A percentile compares a stretch with the other conserved stretches of the same genome.
Evolutionary conservation across 2,113 vertebrate genomes (phyloP).

Genomic region (Mustela lutreola): DNA sequence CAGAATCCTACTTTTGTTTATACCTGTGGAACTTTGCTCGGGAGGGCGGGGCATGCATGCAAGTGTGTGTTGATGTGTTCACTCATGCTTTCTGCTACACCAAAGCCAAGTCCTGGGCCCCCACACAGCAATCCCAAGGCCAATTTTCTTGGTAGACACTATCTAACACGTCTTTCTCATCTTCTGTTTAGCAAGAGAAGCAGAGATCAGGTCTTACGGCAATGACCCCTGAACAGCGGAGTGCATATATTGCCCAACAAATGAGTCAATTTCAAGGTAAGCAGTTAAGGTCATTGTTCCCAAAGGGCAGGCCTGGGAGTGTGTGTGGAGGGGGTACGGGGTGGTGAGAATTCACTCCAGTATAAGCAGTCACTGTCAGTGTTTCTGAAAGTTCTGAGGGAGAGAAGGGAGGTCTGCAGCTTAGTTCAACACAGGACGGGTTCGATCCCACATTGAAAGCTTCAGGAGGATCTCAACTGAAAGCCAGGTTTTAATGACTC

Average conservation of each 20-base stretch:
- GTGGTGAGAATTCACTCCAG: slow-evolving; percentile 85
- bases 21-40: slow-evolving; percentile 58
- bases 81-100: slow-evolving; percentile 77
- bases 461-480: not conserved
- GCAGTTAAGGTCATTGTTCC: not conserved
- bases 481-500: not conserved
- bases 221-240: slow-evolving; percentile 87
- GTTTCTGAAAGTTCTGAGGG: not conserved
- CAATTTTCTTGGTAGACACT: not conserved
- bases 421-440: not conserved
- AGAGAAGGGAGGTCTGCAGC: not conserved
- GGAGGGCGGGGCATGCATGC: slow-evolving; percentile 75
- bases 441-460: not conserved
- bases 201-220: slow-evolving; percentile 90
- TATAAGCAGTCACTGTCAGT: slow-evolving; percentile 73
- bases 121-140: slow-evolving; percentile 40
- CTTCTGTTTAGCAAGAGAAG: slow-evolving; percentile 89
- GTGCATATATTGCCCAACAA: slow-evolving; percentile 87
- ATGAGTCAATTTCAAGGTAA: slow-evolving; percentile 93
- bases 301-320: not conserved
- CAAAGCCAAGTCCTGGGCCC: slow-evolving; percentile 61
- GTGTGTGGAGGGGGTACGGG: too few relatives aligned
- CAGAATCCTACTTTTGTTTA: slow-evolving; percentile 63
- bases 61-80: slow-evolving; percentile 59
- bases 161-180: slow-evolving; percentile 56